These are phyloP conservation scores for Aromia moschata DNA, from an alignment of 2,888 invertebrate genomes.

Conservation along the genomic window DNA sequence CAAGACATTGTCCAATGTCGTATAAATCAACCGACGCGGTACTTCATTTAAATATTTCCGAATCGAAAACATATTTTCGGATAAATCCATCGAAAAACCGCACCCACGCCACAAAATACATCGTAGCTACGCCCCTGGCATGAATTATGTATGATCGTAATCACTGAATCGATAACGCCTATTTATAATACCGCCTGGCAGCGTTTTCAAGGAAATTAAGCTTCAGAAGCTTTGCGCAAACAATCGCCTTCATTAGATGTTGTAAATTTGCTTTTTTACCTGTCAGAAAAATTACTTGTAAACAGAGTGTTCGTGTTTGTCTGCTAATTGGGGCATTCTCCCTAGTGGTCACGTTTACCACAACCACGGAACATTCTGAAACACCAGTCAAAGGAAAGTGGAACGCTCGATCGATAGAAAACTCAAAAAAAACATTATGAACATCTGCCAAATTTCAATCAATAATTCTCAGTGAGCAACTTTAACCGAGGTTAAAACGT, in stretches of 20 bases:
- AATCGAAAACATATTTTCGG: no score
- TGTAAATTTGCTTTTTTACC: slow-evolving; percentile 3
- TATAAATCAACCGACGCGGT: no score
- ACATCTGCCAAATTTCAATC: no score
- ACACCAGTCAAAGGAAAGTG: neutral
- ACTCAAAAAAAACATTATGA: no score
- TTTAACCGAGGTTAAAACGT: no score
- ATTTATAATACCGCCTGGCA: slow-evolving; percentile 5
- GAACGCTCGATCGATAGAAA: no score
- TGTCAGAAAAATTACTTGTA: neutral
- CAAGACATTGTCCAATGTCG: no score
- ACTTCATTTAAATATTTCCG: no score
- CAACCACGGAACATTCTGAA: neutral
- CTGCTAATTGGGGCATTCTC: neutral
- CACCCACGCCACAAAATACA: no score
- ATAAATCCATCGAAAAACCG: no score
- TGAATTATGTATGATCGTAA: slow-evolving; percentile 12
- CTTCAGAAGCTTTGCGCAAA: slow-evolving; percentile 7
- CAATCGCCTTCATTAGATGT: slow-evolving; percentile 3
- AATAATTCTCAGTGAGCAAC: no score
- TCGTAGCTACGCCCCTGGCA: no score
- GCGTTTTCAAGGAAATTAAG: slow-evolving; percentile 11
- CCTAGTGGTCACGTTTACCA: neutral
- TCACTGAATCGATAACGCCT: slow-evolving; percentile 14
- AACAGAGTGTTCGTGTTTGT: neutral